Base-by-base conservation (phyloP, 2,888 invertebrate genomes). In the Mesorhabditis spiculigera region DNA sequence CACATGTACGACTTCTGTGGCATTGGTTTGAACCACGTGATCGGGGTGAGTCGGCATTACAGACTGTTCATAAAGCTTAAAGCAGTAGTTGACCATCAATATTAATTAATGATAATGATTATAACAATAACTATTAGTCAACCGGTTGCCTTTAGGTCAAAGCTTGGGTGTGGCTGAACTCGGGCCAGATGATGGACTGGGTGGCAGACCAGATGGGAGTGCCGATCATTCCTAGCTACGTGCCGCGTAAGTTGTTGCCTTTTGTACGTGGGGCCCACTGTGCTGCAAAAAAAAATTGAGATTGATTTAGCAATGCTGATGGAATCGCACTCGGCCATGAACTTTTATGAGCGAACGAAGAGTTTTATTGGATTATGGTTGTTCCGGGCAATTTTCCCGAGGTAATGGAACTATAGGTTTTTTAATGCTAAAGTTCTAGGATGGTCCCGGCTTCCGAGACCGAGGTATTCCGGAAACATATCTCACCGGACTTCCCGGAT, bases 191-290 rank as follows among this genome's bases (percentile, higher is more conserved):
- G n/a, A 69, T 77, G 73, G 82, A 82, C 63, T 72, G 63, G 42
- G 80, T 82, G 6, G 80, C 82, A 4, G 43, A 71, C 6, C 66
- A 68, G 0, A 64, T 75, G 44, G 83, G 83, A 10, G 78, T 80
- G 1, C 82, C 81, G 0, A 67, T 75, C 4, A 75, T 80, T 70
- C 78, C 82, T 3, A 77, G 77, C 62, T 82, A 82, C 50, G 76
- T 78, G 6, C 72, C 77, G 1, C 75, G 78, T 78, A 63, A 66
- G 73, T 44, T 58, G n/a, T 10, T 1, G 58, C n/a, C 3, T 50
- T 10, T 50, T 28, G 28, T 28, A 28, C 28, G 1, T 28, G 28
- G 28, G 3, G 28, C 28, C 3, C n/a, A 2, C 10, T 1, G 3
- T 50, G 1, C 3, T 50, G 3, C 8, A 13, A 13, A n/a, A 10